These are phyloP conservation scores for Xiphias gladius DNA, from an alignment of 2,113 vertebrate species.

Conservation along the genomic window DNA sequence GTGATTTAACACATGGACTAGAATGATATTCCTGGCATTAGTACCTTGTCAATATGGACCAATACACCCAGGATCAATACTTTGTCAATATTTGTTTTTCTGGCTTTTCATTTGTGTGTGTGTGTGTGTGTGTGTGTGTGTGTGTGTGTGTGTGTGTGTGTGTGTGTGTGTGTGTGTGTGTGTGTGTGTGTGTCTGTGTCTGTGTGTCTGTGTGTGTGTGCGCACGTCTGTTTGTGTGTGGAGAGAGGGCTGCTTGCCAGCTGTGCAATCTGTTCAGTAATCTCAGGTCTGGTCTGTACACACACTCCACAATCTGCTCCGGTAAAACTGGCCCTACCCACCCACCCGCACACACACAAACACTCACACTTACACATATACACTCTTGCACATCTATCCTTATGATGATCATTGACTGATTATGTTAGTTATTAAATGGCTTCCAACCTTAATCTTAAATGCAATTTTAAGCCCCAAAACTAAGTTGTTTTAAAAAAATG, in stretches of 20 bases:
- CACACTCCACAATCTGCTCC: conserved; percentile 79
- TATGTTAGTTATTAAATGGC: neutral
- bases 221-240: conserved; percentile 60
- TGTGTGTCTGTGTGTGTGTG: conserved; percentile 65
- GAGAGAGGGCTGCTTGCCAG: conserved; percentile 78
- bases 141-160: conserved; percentile 53
- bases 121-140: conserved; percentile 44
- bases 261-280: conserved; percentile 83
- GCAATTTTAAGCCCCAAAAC: neutral
- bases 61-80: conserved; percentile 77
- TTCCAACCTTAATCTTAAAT: neutral
- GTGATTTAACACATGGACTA: conserved; percentile 59
- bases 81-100: conserved; percentile 79
- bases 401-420: conserved; percentile 4
- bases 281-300: conserved; percentile 80
- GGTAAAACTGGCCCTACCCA: conserved; percentile 53
- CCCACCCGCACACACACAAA: conserved; percentile 11
- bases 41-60: conserved; percentile 65
- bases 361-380: conserved; percentile 20
- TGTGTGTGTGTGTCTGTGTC: conserved; percentile 45
- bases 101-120: conserved; percentile 40
- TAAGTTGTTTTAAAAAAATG: neutral
- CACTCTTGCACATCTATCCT: neutral
- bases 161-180: conserved; percentile 46
- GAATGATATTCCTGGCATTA: conserved; percentile 73